Evolutionary conservation across 2,888 invertebrate species (phyloP).

Genomic region (Octonoba sinensis): DNA sequence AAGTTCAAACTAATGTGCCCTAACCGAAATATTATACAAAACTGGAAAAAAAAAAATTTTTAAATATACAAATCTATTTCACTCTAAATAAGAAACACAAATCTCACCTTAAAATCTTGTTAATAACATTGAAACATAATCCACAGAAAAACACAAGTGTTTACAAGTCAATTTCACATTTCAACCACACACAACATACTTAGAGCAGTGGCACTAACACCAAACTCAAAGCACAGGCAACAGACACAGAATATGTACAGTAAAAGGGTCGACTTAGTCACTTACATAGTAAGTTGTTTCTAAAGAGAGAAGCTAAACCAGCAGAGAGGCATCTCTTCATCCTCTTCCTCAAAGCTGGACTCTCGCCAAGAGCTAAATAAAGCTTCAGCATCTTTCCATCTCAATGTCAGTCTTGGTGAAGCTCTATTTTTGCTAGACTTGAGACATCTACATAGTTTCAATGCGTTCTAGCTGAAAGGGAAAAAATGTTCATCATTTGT

Average conservation of each 20-base stretch:
- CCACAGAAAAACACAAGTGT: constrained; percentile 16
- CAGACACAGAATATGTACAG: constrained; percentile 25
- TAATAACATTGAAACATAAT: constrained; percentile 13
- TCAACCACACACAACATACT: not conserved
- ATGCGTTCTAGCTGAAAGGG: constrained; percentile 14
- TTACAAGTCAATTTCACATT: not conserved
- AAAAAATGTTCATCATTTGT: too few relatives aligned
- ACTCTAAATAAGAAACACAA: too few relatives aligned
- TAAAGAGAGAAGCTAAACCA: constrained; percentile 49
- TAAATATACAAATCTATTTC: too few relatives aligned
- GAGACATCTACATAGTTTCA: constrained; percentile 44
- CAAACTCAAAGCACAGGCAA: constrained; percentile 36
- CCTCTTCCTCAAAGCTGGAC: constrained; percentile 37
- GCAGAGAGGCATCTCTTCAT: constrained; percentile 21
- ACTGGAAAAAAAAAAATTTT: too few relatives aligned
- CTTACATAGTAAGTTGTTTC: constrained; percentile 56
- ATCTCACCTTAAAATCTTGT: too few relatives aligned
- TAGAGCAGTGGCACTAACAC: constrained; percentile 59
- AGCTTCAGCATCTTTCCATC: constrained; percentile 37
- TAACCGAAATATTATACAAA: too few relatives aligned
- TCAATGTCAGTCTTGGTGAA: constrained; percentile 55
- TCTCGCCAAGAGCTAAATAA: constrained; percentile 47
- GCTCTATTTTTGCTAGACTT: constrained; percentile 53
- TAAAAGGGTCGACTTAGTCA: constrained; percentile 36
- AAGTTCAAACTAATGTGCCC: too few relatives aligned